Conservation (phyloP, 2,797 vertebrate species). For the Pygocentrus nattereri region DNA sequence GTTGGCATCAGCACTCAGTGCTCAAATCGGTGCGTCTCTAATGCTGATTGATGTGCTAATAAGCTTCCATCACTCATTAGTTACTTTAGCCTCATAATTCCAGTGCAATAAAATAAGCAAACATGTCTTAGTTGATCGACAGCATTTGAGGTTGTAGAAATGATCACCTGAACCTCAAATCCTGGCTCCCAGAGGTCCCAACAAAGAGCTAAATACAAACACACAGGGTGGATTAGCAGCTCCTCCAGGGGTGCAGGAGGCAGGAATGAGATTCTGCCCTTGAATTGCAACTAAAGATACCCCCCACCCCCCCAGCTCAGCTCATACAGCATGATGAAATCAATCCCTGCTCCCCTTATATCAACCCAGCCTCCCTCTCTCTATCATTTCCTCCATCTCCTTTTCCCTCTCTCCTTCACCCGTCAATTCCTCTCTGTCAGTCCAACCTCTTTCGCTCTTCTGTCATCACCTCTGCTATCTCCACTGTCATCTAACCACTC, state of each 20-base stretch:
- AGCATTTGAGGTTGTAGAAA: too few relatives aligned
- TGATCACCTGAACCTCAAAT: not conserved
- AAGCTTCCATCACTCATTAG: not conserved
- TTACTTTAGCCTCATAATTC: not conserved
- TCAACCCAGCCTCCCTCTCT: not conserved
- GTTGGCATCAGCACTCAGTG: too few relatives aligned
- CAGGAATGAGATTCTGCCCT: conserved; percentile 4
- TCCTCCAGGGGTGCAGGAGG: not conserved
- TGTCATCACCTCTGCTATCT: conserved; percentile 5
- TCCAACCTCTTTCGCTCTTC: conserved; percentile 3
- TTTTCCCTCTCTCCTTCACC: not conserved
- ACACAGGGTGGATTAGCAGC: not conserved
- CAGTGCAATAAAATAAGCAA: too few relatives aligned
- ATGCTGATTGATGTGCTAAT: too few relatives aligned
- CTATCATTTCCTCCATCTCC: not conserved
- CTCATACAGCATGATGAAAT: not conserved
- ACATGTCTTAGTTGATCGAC: too few relatives aligned
- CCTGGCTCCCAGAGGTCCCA: not conserved
- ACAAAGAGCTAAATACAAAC: not conserved
- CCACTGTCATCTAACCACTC: not conserved
- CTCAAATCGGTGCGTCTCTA: too few relatives aligned
- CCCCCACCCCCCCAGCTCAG: not conserved
- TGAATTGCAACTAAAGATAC: not conserved
- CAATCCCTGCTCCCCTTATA: not conserved
- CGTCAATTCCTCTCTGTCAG: not conserved